Base-by-base conservation (phyloP, 2,888 invertebrate genomes). In the Nephrotoma guestfalica region DNA sequence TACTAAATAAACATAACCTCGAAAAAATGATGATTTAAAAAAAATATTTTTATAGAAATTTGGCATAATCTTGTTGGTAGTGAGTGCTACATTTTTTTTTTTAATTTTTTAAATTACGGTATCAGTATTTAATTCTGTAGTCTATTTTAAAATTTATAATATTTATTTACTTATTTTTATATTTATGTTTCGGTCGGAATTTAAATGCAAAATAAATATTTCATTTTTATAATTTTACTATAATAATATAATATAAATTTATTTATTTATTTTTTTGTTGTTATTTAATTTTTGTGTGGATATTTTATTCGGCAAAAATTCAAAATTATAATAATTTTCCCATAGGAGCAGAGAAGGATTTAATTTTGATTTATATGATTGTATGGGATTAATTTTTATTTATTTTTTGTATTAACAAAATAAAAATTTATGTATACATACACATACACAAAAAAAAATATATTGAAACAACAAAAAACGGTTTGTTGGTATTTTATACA, bases 281-380 rank as follows among this genome's bases (percentile, higher is more conserved):
- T 43, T 43, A 43, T 43, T 15, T 51, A n/a, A n/a, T 51, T 51
- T 6, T 51, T 51, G 51, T 57, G n/a, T 71, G 30, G 30, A 30
- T 30, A 71, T 42, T 84, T 15, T 84, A 84, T 84, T 84, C 15
- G 15, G 84, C 15, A 41, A 84, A 84, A 84, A 84, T 84, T 41
- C n/a, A 84, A 84, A 84, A 41, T 84, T 84, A 84, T 15, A 41
- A 84, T 41, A 84, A 84, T 84, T 41, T 84, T 41, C 43, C 85
- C 85, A 42, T 43, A 43, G 43, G 85, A 43, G 42, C 85, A 42
- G 45, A 85, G 71, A 45, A 85, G 85, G 85, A 85, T 85, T 85
- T 85, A 85, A 85, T 85, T 85, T 85, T 85, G 85, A 85, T 85
- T 85, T 85, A 85, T 85, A 43, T 42, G 84, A 41, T 84, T 84